Base-by-base conservation (phyloP, 2,888 invertebrate species). In the Rhopalosiphum nymphaeae region DNA sequence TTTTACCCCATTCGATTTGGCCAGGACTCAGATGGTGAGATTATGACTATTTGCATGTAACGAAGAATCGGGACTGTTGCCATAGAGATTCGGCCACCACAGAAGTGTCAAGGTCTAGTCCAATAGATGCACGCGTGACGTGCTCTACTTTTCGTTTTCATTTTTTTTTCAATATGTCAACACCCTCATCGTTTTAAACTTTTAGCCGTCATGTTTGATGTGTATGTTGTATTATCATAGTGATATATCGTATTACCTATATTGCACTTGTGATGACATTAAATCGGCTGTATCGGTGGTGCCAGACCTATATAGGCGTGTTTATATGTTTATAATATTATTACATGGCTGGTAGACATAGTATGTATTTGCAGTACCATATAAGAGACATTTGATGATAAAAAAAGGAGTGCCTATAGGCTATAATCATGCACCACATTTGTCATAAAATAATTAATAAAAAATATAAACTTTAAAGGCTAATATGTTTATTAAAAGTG, bases 41-140 rank as follows among this genome's bases (percentile, higher is more conserved):
- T 78, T 78, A 36, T 78, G 36, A 78, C 21, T 78, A 78, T 78
- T 78, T 78, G 78, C 78, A 78, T 36, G 36, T 78, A 78, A 36
- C 78, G 78, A 36, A 78, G 78, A 78, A 78, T 78, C 36, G 78
- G 78, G 36, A 78, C 78, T 36, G 78, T 78, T 78, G 21, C 78
- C 78, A 78, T 78, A 78, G 78, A 78, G 78, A 78, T 78, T 78
- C 36, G 78, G 78, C 78, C 78, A 78, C 78, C 78, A 78, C 78
- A 78, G 78, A 78, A 78, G 78, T 78, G 78, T 78, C 78, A 78
- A 78, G 78, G 78, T 78, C 78, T 78, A 78, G 78, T 36, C 78
- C 36, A 36, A 78, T 78, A 78, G 78, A 78, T 78, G 78, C 78
- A 78, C 36, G 36, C 78, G 36, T 78, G 78, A 78, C 78, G 78